Percentiles rank a stretch among this genome's conserved stretches.
Conservation (phyloP, 2,888 invertebrate species). For the Lomographa bimaculata region DNA sequence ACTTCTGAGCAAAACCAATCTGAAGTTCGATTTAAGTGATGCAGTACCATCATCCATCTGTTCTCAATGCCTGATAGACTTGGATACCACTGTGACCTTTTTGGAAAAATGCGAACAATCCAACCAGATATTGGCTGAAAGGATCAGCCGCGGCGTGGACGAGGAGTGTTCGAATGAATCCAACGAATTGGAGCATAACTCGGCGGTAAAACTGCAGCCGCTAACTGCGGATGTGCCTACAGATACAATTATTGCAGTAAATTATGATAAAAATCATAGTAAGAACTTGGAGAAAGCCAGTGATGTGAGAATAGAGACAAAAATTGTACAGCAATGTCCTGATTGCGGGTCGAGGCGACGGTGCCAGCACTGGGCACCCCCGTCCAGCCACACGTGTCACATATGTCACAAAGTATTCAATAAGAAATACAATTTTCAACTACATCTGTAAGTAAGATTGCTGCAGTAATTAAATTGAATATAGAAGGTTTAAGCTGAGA, state of each 20-base stretch:
- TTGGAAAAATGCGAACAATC: constrained; percentile 54
- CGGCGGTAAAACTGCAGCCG: not conserved
- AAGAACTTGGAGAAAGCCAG: no score
- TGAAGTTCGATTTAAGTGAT: constrained; percentile 46
- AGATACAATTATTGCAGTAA: constrained; percentile 8
- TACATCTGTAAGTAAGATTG: constrained; percentile 58
- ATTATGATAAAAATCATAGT: constrained; percentile 8
- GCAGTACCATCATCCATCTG: constrained; percentile 53
- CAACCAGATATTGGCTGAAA: constrained; percentile 38
- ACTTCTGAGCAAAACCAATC: constrained; percentile 44
- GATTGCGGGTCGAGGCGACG: constrained; percentile 48
- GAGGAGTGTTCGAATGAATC: constrained; percentile 10
- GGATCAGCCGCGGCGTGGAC: constrained; percentile 6
- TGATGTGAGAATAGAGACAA: constrained; percentile 7
- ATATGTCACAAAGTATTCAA: constrained; percentile 54
- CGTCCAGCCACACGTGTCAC: constrained; percentile 42
- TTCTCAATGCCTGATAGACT: constrained; percentile 50
- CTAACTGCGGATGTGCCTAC: not conserved
- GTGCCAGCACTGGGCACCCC: constrained; percentile 48
- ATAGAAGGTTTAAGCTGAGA: no score
- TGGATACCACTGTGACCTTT: constrained; percentile 52
- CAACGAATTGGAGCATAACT: constrained; percentile 1
- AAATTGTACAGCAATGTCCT: constrained; percentile 35
- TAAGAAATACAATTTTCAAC: constrained; percentile 55
- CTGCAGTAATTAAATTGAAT: no score